phyloP scores from a whole-genome alignment of 2,113 vertebrate genomes.

The Sclerurus mexicanus region DNA sequence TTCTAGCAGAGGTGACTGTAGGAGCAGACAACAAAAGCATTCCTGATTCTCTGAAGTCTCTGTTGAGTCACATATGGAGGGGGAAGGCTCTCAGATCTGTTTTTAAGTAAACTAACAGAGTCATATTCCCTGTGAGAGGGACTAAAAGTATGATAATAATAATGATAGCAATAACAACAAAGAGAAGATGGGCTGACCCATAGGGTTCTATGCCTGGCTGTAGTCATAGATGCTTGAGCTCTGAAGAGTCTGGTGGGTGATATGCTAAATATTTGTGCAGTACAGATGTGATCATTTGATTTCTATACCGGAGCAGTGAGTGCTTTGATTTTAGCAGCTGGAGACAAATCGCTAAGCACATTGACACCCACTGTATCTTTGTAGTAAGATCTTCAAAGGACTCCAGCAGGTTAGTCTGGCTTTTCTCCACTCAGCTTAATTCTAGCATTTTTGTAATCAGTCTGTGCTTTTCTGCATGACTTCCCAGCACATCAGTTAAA shows the following conservation, averaged over 20 bases:
- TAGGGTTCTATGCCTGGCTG: not conserved
- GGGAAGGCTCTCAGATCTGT: not conserved
- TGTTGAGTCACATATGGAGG: conserved; percentile 6
- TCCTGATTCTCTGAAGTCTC: not conserved
- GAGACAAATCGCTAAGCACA: not conserved
- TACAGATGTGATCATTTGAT: not conserved
- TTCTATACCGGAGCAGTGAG: not conserved
- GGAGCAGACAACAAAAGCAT: not conserved
- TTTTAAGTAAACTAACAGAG: conserved; percentile 8
- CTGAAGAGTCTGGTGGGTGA: not conserved
- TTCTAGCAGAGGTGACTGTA: not conserved
- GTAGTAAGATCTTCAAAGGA: conserved; percentile 46
- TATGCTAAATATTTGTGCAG: conserved; percentile 2
- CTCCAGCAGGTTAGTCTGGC: conserved; percentile 28
- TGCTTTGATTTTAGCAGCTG: conserved; percentile 52
- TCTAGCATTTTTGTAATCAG: not conserved
- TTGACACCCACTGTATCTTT: not conserved
- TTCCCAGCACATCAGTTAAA: not conserved
- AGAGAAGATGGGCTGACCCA: not conserved
- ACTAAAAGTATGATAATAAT: not conserved
- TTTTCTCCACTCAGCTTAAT: not conserved
- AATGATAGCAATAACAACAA: not conserved
- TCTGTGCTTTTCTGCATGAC: not conserved
- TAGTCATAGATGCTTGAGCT: not conserved
- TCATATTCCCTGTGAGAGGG: not conserved